Base-by-base conservation (phyloP, 2,113 vertebrate species). In the Panurus biarmicus region DNA sequence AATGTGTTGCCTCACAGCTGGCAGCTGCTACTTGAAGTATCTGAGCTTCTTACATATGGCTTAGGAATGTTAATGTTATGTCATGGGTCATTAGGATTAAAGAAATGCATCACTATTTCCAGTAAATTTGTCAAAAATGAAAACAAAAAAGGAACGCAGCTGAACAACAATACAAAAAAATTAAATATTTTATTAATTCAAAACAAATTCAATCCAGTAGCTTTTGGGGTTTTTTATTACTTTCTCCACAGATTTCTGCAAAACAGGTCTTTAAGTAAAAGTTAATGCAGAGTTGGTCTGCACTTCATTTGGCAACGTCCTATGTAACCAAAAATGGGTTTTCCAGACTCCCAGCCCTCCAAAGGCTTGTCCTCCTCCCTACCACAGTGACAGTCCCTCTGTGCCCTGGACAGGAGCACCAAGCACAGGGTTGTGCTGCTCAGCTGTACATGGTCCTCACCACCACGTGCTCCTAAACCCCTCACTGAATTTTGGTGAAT, bases 151-250 rank as follows among this genome's bases (percentile, higher is more conserved):
- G 11, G 23, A 54, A 22, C 0, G 8, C 26, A 74, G 16, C 7
- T 10, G 44, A 64, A 8, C 5, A 54, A 33, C 7, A 57, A 36
- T 9, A 18, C 10, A 25, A 86, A 89, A 58, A 17, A 11, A 2
- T 1, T 44, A 86, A 80, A 45, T 12, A 44, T 7, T 47, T 33
- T 2, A 38, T 60, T 33, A 31, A 76, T 51, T 14, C 5, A 65
- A 69, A 65, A 19, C 3, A 31, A 86, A 64, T 50, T 54, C 10
- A 79, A 69, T 20, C 13, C 6, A 73, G 53, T 8, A 12, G 12
- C 1, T 19, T 66, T 12, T 10, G 4, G 5, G 2, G 1, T 21
- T 16, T 8, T 8, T 21, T 58, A n/a, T 45, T 40, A 29, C 4
- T 5, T 90, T 71, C 57, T 53, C 62, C 40, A 48, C 4, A 1